Evolutionary conservation across 2,888 invertebrate species (phyloP).

Genomic region (Thyatira batis): DNA sequence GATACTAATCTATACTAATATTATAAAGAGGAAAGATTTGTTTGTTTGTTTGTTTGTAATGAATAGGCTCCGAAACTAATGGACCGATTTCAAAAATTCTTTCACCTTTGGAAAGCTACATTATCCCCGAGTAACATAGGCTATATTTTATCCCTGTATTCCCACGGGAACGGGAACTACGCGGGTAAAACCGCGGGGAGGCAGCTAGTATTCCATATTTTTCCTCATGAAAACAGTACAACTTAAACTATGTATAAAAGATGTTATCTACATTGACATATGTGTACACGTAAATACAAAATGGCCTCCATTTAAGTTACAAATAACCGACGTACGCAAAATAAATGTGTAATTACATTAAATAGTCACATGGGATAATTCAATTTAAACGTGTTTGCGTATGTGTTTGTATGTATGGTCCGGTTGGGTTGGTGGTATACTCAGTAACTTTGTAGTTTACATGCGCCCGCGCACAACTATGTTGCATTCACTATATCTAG

Average conservation of each 20-base stretch:
- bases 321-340: background rate
- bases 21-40: no score
- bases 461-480: slow-evolving; percentile 33
- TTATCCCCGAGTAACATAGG: no score
- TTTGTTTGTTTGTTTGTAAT: no score
- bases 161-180: no score
- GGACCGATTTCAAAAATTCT: no score
- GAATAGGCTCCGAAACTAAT: no score
- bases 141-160: no score
- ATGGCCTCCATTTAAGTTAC: background rate
- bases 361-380: slow-evolving; percentile 19
- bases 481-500: slow-evolving; percentile 22
- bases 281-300: background rate
- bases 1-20: no score
- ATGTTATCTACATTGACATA: slow-evolving; percentile 1
- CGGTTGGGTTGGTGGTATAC: slow-evolving; percentile 30
- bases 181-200: no score
- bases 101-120: no score
- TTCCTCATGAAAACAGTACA: no score
- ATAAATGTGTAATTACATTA: slow-evolving; percentile 1
- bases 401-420: slow-evolving; percentile 43
- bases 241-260: background rate
- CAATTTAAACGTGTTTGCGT: slow-evolving; percentile 38
- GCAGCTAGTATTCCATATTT: no score
- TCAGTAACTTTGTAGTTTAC: slow-evolving; percentile 41